These are phyloP conservation scores for Drosophila paucipuncta DNA, from an alignment of 2,888 invertebrate species.

Conservation along the genomic window DNA sequence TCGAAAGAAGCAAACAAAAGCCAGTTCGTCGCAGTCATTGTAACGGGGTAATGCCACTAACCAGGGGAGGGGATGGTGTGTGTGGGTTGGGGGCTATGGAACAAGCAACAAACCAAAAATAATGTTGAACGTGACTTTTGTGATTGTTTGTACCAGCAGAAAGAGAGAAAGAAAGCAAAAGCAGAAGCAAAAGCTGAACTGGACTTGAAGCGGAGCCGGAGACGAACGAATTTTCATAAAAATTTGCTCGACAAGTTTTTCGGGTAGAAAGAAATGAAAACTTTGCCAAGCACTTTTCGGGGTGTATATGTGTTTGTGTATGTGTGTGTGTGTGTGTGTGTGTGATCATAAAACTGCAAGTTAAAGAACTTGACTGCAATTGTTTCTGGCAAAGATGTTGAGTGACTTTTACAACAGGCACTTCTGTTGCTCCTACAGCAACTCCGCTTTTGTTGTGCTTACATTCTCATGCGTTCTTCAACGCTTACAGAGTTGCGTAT, in stretches of 20 bases:
- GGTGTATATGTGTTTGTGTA: slow-evolving; percentile 4
- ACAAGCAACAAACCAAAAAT: slow-evolving; percentile 80
- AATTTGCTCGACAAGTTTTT: slow-evolving; percentile 77
- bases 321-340: slow-evolving; percentile 35
- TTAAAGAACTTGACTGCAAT: slow-evolving; percentile 81
- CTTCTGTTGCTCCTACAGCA: slow-evolving; percentile 2
- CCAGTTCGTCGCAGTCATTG: slow-evolving; percentile 71
- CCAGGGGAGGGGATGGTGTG: not conserved
- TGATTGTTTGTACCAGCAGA: slow-evolving; percentile 68
- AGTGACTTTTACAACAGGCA: slow-evolving; percentile 77
- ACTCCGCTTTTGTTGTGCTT: not conserved
- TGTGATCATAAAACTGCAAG: slow-evolving; percentile 77
- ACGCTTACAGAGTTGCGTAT: slow-evolving; percentile 55
- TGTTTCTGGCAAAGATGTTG: slow-evolving; percentile 76
- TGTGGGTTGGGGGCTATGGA: slow-evolving; percentile 15
- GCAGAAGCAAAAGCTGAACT: not conserved
- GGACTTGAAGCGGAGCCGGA: slow-evolving; percentile 20
- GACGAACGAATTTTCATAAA: slow-evolving; percentile 74
- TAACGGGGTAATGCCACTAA: slow-evolving; percentile 54
- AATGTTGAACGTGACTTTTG: slow-evolving; percentile 82
- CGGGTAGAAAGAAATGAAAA: slow-evolving; percentile 71
- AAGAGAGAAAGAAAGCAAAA: not conserved
- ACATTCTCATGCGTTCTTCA: slow-evolving; percentile 47
- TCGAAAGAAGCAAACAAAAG: slow-evolving; percentile 76
- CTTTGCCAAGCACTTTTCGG: slow-evolving; percentile 54